These are phyloP conservation scores for Malurus elegans DNA, from an alignment of 2,113 vertebrate genomes.

Conservation along the genomic window DNA sequence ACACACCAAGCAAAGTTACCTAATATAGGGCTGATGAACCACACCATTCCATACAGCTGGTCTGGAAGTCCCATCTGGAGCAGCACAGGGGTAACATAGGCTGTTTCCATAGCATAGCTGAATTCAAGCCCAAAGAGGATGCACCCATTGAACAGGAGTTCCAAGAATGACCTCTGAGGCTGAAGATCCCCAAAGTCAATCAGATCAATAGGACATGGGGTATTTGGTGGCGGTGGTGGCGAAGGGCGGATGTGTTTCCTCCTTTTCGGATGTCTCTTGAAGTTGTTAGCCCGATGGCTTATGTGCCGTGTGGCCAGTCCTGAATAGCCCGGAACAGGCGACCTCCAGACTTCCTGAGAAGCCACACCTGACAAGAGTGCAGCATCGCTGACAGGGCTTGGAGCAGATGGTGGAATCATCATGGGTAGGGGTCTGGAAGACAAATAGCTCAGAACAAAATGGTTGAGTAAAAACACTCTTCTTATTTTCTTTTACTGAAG, in stretches of 20 bases:
- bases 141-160: slow-evolving; percentile 92
- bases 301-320: slow-evolving; percentile 84
- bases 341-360: slow-evolving; percentile 84
- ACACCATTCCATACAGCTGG: slow-evolving; percentile 95
- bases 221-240: slow-evolving; percentile 91
- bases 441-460: not conserved
- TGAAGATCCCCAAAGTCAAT: slow-evolving; percentile 87
- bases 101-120: slow-evolving; percentile 98
- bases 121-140: slow-evolving; percentile 96
- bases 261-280: slow-evolving; percentile 92
- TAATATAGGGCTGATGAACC: slow-evolving; percentile 97
- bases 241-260: slow-evolving; percentile 89
- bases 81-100: slow-evolving; percentile 93
- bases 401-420: slow-evolving; percentile 82
- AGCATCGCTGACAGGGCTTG: slow-evolving; percentile 81
- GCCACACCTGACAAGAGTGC: slow-evolving; percentile 72
- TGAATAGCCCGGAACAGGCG: slow-evolving; percentile 79
- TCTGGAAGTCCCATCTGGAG: slow-evolving; percentile 97
- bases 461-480: not conserved
- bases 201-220: slow-evolving; percentile 87
- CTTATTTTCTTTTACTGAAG: not conserved
- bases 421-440: not conserved
- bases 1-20: slow-evolving; percentile 68
- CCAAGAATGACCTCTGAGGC: slow-evolving; percentile 87
- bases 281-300: slow-evolving; percentile 97